A percentile compares a stretch with the other conserved stretches of the same genome.
Evolutionary conservation across 2,797 vertebrate species (phyloP).

Genomic region (Pempheris klunzingeri): DNA sequence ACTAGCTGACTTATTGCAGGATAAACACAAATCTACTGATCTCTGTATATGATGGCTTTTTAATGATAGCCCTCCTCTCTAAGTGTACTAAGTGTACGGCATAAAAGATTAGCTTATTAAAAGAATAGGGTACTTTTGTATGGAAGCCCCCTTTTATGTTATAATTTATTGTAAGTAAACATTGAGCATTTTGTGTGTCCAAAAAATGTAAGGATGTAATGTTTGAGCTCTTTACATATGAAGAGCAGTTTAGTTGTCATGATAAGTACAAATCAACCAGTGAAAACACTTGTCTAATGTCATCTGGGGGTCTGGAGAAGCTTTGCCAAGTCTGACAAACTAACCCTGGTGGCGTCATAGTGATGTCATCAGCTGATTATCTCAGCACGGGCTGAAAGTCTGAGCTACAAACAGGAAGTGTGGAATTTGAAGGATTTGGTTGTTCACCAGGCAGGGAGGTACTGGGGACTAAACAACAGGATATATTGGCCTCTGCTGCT

Average conservation of each 20-base stretch:
- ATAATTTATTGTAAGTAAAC: not conserved
- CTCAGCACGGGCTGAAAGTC: too few relatives aligned
- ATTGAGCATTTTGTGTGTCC: not conserved
- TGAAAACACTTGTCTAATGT: not conserved
- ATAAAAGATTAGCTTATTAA: not conserved
- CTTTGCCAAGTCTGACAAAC: not conserved
- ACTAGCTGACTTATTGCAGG: constrained; percentile 46
- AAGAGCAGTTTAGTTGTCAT: not conserved
- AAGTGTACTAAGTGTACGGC: not conserved
- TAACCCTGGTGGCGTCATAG: not conserved
- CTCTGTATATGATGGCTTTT: constrained; percentile 7
- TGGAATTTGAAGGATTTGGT: not conserved
- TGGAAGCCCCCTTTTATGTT: not conserved
- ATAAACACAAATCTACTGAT: constrained; percentile 36
- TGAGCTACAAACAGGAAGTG: not conserved
- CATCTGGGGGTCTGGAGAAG: not conserved
- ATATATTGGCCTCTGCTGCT: not conserved
- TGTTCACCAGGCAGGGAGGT: not conserved
- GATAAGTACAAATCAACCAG: not conserved
- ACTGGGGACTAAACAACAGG: not conserved
- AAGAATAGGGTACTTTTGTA: not conserved
- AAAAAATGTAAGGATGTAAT: not conserved
- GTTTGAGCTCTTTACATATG: not conserved
- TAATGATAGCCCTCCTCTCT: not conserved
- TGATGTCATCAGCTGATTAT: not conserved